Percentiles rank a stretch among this genome's conserved stretches.
Conservation (phyloP, 2,888 invertebrate species). For the Xestia c-nigrum region DNA sequence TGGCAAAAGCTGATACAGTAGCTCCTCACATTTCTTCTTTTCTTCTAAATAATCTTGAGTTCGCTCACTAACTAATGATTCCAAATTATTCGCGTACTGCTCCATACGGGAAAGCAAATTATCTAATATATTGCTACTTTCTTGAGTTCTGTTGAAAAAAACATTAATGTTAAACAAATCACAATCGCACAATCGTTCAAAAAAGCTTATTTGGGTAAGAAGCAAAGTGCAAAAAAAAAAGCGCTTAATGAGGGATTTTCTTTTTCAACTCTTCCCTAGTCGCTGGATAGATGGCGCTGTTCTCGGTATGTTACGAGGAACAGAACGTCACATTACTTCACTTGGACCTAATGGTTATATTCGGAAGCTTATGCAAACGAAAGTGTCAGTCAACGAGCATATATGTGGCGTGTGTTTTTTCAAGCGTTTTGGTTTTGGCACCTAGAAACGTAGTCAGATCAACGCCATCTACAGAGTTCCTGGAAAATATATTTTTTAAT, state of each 20-base stretch:
- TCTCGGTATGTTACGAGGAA: no score
- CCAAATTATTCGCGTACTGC: conserved; percentile 99
- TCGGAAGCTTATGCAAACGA: no score
- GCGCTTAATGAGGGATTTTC: not conserved
- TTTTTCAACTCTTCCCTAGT: no score
- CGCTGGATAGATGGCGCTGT: no score
- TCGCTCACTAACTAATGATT: conserved; percentile 98
- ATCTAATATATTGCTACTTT: conserved; percentile 98
- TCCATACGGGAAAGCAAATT: conserved; percentile 99
- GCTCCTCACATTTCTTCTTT: conserved; percentile 99
- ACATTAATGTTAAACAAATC: conserved; percentile 49
- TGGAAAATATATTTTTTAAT: no score
- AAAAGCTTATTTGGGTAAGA: not conserved
- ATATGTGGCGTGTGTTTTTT: no score
- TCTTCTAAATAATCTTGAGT: conserved; percentile 99
- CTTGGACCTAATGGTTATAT: no score
- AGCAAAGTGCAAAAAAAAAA: not conserved
- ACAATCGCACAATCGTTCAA: not conserved
- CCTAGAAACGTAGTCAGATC: no score
- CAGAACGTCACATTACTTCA: no score
- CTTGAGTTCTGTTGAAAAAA: conserved; percentile 93
- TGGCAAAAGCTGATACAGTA: conserved; percentile 98
- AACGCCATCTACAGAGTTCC: no score
- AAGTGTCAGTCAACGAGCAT: no score
- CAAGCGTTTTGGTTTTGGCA: no score